These are phyloP conservation scores for Drosophila kokeensis DNA, from an alignment of 2,888 invertebrate genomes.

Conservation along the genomic window DNA sequence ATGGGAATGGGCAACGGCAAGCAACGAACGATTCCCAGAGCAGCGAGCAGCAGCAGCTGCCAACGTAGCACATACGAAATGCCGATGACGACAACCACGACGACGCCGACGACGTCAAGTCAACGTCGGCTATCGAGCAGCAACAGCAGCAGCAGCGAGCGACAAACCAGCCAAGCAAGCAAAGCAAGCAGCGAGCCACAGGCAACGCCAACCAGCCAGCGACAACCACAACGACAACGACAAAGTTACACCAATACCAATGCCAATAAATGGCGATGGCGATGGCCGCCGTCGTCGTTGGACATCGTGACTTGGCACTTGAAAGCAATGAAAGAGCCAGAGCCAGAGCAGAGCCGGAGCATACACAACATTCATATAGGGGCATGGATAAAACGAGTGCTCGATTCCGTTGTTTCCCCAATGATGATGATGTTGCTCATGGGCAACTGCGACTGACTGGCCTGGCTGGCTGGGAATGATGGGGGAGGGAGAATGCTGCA, in stretches of 20 bases:
- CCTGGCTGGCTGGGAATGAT: background rate
- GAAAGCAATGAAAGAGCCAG: constrained; percentile 42
- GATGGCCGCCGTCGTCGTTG: constrained; percentile 40
- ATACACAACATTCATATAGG: constrained; percentile 27
- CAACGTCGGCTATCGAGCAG: constrained; percentile 42
- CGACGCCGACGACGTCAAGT: constrained; percentile 32
- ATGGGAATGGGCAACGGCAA: constrained; percentile 26
- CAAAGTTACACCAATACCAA: constrained; percentile 70
- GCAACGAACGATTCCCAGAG: constrained; percentile 36
- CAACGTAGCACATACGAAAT: constrained; percentile 58
- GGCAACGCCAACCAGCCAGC: constrained; percentile 47
- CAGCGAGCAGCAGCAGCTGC: constrained; percentile 45
- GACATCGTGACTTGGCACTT: constrained; percentile 77
- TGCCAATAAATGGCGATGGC: constrained; percentile 57
- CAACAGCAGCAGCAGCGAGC: constrained; percentile 35
- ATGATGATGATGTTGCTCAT: constrained; percentile 62
- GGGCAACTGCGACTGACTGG: constrained; percentile 36
- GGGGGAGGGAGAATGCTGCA: constrained; percentile 43
- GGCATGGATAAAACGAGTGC: constrained; percentile 34
- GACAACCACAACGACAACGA: constrained; percentile 59
- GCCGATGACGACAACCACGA: constrained; percentile 41
- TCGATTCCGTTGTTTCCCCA: constrained; percentile 44
- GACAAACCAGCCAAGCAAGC: constrained; percentile 66
- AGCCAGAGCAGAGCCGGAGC: constrained; percentile 59
- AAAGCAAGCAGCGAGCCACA: constrained; percentile 38